phyloP scores from a whole-genome alignment of 2,113 vertebrate genomes.

The Tachysurus fulvidraco region DNA sequence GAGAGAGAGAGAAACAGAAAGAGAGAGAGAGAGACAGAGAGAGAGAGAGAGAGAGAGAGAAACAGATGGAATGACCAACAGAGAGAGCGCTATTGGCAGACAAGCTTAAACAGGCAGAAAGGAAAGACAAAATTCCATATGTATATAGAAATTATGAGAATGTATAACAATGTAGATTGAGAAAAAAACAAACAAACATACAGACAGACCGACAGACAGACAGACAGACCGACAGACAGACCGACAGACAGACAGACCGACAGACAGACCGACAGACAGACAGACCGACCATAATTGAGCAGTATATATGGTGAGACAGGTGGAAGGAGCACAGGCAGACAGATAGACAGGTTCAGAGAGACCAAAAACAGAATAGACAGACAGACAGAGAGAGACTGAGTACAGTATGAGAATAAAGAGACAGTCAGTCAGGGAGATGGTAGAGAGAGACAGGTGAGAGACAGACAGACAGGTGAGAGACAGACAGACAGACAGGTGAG shows the following conservation, averaged over 20 bases:
- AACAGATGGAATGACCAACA: not conserved
- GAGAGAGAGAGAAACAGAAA: not conserved
- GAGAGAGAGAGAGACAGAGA: not conserved
- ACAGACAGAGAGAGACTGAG: not conserved
- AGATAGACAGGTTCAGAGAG: not conserved
- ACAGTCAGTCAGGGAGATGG: not conserved
- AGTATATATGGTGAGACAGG: too few relatives aligned
- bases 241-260: not conserved
- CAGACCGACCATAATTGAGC: too few relatives aligned
- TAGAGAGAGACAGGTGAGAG: not conserved
- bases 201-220: not conserved
- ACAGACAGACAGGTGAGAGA: not conserved
- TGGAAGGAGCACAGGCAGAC: not conserved
- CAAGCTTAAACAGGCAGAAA: not conserved
- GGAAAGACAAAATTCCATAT: not conserved
- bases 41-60: not conserved
- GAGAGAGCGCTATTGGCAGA: not conserved
- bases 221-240: too few relatives aligned
- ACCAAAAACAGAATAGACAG: not conserved
- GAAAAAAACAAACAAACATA: not conserved
- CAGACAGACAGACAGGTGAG: too few relatives aligned
- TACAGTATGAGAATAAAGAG: not conserved
- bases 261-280: not conserved
- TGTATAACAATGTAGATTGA: too few relatives aligned
- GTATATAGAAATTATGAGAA: too few relatives aligned